Conservation (phyloP, 1,140 invertebrate genomes). For the Zaprionus taronus region DNA sequence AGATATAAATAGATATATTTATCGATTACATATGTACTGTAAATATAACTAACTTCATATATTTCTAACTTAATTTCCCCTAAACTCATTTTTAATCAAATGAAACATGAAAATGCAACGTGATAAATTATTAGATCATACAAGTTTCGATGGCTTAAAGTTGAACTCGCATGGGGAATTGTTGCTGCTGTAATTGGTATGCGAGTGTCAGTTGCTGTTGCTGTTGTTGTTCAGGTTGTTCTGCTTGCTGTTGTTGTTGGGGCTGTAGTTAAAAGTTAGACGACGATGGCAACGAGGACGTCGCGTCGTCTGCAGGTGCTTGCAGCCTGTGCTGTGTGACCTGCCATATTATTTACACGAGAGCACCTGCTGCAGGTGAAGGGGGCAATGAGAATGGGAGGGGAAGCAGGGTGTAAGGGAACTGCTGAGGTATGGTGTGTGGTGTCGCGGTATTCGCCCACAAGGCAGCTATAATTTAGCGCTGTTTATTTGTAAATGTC, state of each 20-base stretch:
- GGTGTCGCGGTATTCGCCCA: constrained; percentile 41
- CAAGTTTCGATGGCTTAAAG: constrained; percentile 34
- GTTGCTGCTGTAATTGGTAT: constrained; percentile 55
- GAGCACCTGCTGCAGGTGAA: neutral
- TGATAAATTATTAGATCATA: constrained; percentile 36
- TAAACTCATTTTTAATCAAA: neutral
- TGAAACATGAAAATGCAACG: neutral
- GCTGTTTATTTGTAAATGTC: constrained; percentile 73
- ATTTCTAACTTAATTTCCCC: neutral
- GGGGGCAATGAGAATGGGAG: neutral
- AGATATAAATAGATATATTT: too few relatives aligned
- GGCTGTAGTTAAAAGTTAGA: constrained; percentile 68
- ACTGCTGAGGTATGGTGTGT: neutral
- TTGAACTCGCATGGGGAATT: constrained; percentile 2
- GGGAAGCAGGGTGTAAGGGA: neutral
- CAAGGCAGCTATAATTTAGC: constrained; percentile 69
- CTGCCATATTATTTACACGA: constrained; percentile 65
- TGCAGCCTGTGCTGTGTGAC: constrained; percentile 17
- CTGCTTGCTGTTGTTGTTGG: constrained; percentile 36
- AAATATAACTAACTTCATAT: neutral
- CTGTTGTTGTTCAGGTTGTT: constrained; percentile 21
- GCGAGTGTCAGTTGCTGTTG: constrained; percentile 33
- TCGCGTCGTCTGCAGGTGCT: constrained; percentile 50
- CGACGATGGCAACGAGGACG: constrained; percentile 25
- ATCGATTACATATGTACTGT: too few relatives aligned